Percentiles rank a stretch among this genome's conserved stretches.
Conservation (phyloP, 2,797 vertebrate genomes). For the Pipistrellus nathusii region DNA sequence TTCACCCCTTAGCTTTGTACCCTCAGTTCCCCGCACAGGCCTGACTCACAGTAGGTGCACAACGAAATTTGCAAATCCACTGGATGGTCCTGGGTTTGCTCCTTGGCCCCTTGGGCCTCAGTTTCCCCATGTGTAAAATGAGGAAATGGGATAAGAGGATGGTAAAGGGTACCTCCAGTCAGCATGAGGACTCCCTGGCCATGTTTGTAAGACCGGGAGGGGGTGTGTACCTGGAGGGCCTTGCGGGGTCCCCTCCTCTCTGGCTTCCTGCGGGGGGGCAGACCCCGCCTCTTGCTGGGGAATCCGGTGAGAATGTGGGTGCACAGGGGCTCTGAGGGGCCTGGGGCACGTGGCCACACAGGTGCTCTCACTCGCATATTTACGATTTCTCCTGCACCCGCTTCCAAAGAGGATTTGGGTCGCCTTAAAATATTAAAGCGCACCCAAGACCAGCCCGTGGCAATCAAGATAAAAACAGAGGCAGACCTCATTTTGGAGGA, state of each 20-base stretch:
- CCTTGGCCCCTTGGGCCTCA: neutral
- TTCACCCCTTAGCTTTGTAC: too few species aligned
- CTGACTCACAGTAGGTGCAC: neutral
- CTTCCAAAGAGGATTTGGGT: neutral
- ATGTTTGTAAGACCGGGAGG: fast-evolving
- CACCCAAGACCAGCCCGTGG: neutral
- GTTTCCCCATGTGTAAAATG: neutral
- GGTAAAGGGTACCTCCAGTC: fast-evolving
- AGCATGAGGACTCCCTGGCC: fast-evolving
- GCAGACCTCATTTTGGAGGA: neutral
- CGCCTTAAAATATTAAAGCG: neutral
- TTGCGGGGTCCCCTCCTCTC: neutral
- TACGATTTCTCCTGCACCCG: neutral
- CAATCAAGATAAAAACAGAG: neutral
- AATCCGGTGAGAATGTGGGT: neutral
- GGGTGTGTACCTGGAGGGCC: neutral
- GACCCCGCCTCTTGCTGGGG: fast-evolving
- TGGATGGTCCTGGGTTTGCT: fast-evolving
- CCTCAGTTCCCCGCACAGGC: neutral
- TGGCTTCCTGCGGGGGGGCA: neutral
- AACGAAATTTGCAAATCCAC: neutral
- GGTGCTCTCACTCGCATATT: fast-evolving
- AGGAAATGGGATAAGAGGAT: neutral
- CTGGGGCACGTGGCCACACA: fast-evolving
- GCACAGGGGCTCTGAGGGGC: fast-evolving